These are phyloP conservation scores for Rostratula benghalensis DNA, from an alignment of 2,113 vertebrate species.

Conservation along the genomic window DNA sequence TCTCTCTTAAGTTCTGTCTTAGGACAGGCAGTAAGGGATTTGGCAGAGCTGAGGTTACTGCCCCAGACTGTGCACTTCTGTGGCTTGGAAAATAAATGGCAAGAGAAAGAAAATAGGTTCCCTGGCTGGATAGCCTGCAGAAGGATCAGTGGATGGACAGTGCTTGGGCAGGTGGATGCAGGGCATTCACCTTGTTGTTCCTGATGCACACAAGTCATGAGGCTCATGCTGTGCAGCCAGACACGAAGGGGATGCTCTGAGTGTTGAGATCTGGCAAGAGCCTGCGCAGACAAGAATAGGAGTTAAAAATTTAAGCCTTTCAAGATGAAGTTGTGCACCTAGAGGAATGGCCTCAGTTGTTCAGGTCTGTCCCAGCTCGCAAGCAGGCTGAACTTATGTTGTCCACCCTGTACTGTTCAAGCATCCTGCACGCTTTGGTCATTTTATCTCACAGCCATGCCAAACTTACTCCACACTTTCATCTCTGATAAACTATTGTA, in stretches of 20 bases:
- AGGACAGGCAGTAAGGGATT: not conserved
- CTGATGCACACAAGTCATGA: fast-evolving
- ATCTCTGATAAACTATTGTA: not conserved
- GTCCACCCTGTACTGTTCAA: not conserved
- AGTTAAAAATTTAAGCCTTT: not conserved
- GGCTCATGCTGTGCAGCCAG: not conserved
- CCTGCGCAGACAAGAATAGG: not conserved
- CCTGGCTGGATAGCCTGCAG: not conserved
- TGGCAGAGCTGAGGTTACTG: fast-evolving
- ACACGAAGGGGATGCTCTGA: not conserved
- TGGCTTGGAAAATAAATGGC: not conserved
- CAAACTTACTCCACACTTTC: not conserved
- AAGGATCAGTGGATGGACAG: not conserved
- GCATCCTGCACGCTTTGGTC: not conserved
- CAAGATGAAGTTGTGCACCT: not conserved
- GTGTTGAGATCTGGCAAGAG: not conserved
- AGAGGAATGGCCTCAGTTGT: not conserved
- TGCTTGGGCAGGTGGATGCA: not conserved
- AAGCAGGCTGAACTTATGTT: not conserved
- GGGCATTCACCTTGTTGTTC: not conserved
- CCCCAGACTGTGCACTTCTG: not conserved
- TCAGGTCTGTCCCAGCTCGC: not conserved
- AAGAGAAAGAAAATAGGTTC: not conserved
- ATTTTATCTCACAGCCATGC: not conserved
- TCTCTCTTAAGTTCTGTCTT: too few relatives aligned